These are phyloP conservation scores for Ptychochromis oligacanthus DNA, from an alignment of 2,113 vertebrate species.

Conservation along the genomic window DNA sequence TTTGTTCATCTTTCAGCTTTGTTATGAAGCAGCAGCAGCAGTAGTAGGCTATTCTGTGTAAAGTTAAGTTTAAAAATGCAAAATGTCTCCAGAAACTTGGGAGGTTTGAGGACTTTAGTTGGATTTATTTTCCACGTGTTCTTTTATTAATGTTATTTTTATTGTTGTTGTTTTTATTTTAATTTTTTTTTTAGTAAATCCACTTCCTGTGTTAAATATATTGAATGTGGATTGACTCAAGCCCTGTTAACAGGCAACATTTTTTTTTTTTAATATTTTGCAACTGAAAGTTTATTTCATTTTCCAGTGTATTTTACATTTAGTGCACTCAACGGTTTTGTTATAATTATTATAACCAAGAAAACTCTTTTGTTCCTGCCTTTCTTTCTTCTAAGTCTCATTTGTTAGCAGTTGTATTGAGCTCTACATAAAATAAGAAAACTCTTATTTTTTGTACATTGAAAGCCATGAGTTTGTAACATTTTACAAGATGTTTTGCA, in stretches of 20 bases:
- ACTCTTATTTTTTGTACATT: slow-evolving; percentile 9
- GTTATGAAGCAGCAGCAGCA: slow-evolving; percentile 35
- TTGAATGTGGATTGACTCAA: slow-evolving; percentile 52
- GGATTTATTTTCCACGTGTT: slow-evolving; percentile 41
- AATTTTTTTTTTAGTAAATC: slow-evolving; percentile 18
- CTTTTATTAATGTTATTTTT: slow-evolving; percentile 48
- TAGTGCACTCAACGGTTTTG: slow-evolving; percentile 57
- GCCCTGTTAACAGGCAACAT: slow-evolving; percentile 27
- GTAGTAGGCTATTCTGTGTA: slow-evolving; percentile 48
- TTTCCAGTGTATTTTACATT: slow-evolving; percentile 44
- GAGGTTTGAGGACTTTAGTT: slow-evolving; percentile 48
- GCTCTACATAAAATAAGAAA: slow-evolving; percentile 20
- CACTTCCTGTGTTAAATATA: slow-evolving; percentile 41
- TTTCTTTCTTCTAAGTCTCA: slow-evolving; percentile 19
- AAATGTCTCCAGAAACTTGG: slow-evolving; percentile 40
- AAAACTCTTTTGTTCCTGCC: slow-evolving; percentile 32
- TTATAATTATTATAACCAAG: slow-evolving; percentile 44
- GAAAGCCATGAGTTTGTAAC: slow-evolving; percentile 15
- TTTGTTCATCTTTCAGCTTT: slow-evolving; percentile 48
- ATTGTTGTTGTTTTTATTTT: slow-evolving; percentile 3
- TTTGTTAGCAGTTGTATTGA: slow-evolving; percentile 17
- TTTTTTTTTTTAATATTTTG: slow-evolving; percentile 40
- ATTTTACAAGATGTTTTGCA: slow-evolving; percentile 32
- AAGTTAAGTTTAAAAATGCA: slow-evolving; percentile 16
- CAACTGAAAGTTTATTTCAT: slow-evolving; percentile 25